phyloP scores from a whole-genome alignment of 2,797 vertebrate genomes.

The Fundulus diaphanus region DNA sequence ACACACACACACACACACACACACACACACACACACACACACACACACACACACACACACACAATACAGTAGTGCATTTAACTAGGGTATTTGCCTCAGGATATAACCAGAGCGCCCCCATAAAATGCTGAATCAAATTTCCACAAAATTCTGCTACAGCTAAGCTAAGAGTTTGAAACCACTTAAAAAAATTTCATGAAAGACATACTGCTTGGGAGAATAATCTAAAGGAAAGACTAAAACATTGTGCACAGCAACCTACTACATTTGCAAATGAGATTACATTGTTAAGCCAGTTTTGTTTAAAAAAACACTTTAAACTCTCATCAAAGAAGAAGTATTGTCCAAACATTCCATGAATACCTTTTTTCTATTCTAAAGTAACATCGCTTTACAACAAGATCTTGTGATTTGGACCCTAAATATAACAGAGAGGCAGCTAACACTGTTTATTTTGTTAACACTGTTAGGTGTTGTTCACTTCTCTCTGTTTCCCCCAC shows the following conservation, averaged over 20 bases:
- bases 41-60: too few relatives aligned
- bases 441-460: not conserved
- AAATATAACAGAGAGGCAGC: not conserved
- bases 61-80: not conserved
- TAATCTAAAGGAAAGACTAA: not conserved
- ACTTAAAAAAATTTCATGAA: not conserved
- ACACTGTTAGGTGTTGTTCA: not conserved
- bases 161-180: not conserved
- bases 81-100: not conserved
- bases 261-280: not conserved
- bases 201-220: not conserved
- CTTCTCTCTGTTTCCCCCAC: not conserved
- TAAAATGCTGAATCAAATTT: not conserved
- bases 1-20: too few relatives aligned
- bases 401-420: not conserved
- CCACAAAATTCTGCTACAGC: not conserved
- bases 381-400: too few relatives aligned
- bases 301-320: not conserved
- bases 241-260: not conserved
- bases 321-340: too few relatives aligned
- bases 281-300: not conserved
- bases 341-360: not conserved
- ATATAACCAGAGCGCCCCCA: not conserved
- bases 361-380: too few relatives aligned
- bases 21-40: too few relatives aligned